These are phyloP conservation scores for Sarcophaga caerulescens DNA, from an alignment of 2,888 invertebrate genomes.

Conservation along the genomic window DNA sequence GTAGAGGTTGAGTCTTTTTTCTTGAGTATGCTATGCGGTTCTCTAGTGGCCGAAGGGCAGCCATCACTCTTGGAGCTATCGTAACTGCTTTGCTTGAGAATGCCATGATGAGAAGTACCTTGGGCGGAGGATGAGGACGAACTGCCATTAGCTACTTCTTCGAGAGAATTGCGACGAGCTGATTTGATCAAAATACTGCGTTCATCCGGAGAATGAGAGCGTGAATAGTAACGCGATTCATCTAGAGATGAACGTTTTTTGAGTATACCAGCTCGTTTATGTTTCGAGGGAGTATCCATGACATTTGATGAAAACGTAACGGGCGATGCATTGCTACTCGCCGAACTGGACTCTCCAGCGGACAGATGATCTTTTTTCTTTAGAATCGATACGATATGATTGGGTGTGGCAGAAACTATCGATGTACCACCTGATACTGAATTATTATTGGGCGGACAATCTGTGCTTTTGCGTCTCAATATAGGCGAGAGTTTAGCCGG, in stretches of 20 bases:
- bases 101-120: slow-evolving; percentile 83
- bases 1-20: slow-evolving; percentile 81
- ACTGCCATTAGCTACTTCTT: slow-evolving; percentile 73
- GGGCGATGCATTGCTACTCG: slow-evolving; percentile 85
- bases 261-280: slow-evolving; percentile 88
- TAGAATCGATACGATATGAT: slow-evolving; percentile 85
- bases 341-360: slow-evolving; percentile 80
- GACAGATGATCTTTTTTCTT: slow-evolving; percentile 84
- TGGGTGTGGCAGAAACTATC: slow-evolving; percentile 47
- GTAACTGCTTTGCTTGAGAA: slow-evolving; percentile 89
- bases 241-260: slow-evolving; percentile 92
- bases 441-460: slow-evolving; percentile 78
- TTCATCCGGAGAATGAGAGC: slow-evolving; percentile 81
- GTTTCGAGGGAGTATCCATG: slow-evolving; percentile 84
- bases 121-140: slow-evolving; percentile 53
- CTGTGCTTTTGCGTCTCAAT: slow-evolving; percentile 79
- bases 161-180: slow-evolving; percentile 80
- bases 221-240: slow-evolving; percentile 83
- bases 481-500: slow-evolving; percentile 75
- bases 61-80: slow-evolving; percentile 84
- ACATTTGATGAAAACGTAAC: slow-evolving; percentile 91
- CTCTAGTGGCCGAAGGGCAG: slow-evolving; percentile 83
- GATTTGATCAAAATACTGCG: slow-evolving; percentile 80
- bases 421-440: slow-evolving; percentile 11
- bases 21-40: slow-evolving; percentile 89